Evolutionary conservation across 2,113 vertebrate species (phyloP), one percentile per base, ranked within the genome.

Genomic region (Austrofundulus limnaeus): DNA sequence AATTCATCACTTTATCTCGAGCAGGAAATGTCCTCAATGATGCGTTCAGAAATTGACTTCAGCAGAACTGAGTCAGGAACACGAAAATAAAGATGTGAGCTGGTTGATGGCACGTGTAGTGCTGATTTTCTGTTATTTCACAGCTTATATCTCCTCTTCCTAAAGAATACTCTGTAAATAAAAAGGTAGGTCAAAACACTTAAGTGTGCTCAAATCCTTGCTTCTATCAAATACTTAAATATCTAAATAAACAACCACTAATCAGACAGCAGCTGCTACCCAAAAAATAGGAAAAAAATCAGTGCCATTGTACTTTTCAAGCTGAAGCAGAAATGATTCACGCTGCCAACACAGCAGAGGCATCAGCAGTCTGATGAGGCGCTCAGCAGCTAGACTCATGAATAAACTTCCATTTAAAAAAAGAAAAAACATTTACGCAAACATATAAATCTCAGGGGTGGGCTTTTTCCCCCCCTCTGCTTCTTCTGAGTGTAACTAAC

Each of bases 321-420:
- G 77, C 72, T 57, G 64, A 66, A 28, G 67, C 74, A 71, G 57
- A 46, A 53, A 66, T 78, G 72, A 88, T 82, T 84, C 77, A 82
- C 62, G 15, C 55, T 70, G 57, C 70, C 49, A 68, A 56, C 63
- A 66, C 34, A 57, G 60, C 68, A 68, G 57, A 77, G 54, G 77
- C 68, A 63, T 67, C 52, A 46, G 11, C 68, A 76, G 60, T 41
- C 63, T 66, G 45, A 76, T 55, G 58, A 59, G 72, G 65, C 47
- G 48, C 59, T 50, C 59, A 52, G 15, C 47, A 13, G 43, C 65
- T 68, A 54, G 0, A 1, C 47, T 69, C 25, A 57, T 65, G 59
- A 25, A 66, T 41, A 66, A 62, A 61, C 55, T 34, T n/a, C 6
- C 17, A 23, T 17, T 23, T 17, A n/a, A 43, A 43, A 43, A 43